Evolutionary conservation across 1,140 invertebrate genomes (phyloP).

Genomic region (Drosophila nasuta): DNA sequence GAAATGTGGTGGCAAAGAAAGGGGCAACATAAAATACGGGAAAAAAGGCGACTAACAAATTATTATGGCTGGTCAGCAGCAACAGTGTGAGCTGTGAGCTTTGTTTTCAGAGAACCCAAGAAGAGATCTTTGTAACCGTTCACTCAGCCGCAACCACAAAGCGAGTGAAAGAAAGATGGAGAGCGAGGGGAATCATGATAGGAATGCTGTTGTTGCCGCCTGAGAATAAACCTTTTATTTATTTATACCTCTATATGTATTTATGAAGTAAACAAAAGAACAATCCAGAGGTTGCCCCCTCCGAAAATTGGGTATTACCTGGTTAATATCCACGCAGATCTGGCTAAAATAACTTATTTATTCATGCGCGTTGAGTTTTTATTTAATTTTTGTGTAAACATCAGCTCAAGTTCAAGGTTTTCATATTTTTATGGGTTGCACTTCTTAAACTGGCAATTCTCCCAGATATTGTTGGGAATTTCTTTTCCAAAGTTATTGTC

Average conservation of each 20-base stretch:
- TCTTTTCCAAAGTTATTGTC: conserved; percentile 22
- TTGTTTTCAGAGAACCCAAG: conserved; percentile 19
- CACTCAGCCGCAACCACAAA: conserved; percentile 18
- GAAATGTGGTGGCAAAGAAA: conserved; percentile 37
- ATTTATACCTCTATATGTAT: not conserved
- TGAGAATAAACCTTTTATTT: conserved; percentile 21
- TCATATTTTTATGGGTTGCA: not conserved
- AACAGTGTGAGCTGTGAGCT: conserved; percentile 15
- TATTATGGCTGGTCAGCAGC: conserved; percentile 43
- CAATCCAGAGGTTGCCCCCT: not conserved
- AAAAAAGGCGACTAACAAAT: conserved; percentile 61
- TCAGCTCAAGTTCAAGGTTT: conserved; percentile 30
- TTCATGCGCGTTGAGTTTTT: not conserved
- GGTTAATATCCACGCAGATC: conserved; percentile 1
- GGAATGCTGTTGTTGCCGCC: conserved; percentile 10
- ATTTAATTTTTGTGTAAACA: conserved; percentile 12
- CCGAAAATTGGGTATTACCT: conserved; percentile 3
- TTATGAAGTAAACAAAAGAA: conserved; percentile 32
- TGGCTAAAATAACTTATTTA: not conserved
- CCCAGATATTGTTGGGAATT: conserved; percentile 16
- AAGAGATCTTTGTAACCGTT: conserved; percentile 34
- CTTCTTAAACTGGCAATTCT: conserved; percentile 5
- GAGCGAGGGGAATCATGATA: not conserved
- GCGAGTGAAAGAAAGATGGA: not conserved
- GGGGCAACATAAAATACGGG: conserved; percentile 32